Evolutionary conservation across 2,113 vertebrate species (phyloP).

Genomic region (Pogona vitticeps): DNA sequence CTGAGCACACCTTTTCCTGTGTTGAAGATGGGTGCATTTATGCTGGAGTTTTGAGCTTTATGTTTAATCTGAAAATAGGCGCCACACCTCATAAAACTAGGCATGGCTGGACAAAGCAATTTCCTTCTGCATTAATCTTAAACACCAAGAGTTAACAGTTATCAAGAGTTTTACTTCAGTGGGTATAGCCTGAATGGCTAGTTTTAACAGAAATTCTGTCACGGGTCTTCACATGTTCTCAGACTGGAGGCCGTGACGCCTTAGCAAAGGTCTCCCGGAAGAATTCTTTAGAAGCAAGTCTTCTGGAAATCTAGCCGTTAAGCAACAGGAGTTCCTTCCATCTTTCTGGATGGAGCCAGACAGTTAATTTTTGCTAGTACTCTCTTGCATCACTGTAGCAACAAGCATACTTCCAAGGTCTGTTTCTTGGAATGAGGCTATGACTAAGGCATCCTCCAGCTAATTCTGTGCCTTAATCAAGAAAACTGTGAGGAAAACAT

Average conservation of each 20-base stretch:
- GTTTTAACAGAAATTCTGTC: constrained; percentile 64
- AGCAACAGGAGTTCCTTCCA: not conserved
- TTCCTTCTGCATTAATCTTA: constrained; percentile 71
- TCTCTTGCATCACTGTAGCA: not conserved
- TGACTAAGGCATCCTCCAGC: no score
- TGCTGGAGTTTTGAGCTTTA: not conserved
- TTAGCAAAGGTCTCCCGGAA: not conserved
- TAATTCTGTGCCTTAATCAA: not conserved
- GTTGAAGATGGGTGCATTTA: not conserved
- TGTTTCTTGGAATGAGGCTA: not conserved
- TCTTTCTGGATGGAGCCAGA: not conserved
- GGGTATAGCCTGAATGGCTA: constrained; percentile 52
- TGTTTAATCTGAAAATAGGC: constrained; percentile 20
- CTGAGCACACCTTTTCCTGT: not conserved
- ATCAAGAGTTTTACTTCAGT: constrained; percentile 71
- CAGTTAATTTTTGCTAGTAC: not conserved
- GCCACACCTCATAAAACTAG: constrained; percentile 63
- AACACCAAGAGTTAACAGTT: constrained; percentile 67
- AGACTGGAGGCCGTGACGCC: constrained; percentile 16
- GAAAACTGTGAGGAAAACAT: not conserved
- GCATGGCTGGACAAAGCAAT: constrained; percentile 70
- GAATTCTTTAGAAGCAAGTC: not conserved
- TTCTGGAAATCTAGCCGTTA: not conserved
- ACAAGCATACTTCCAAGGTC: not conserved
- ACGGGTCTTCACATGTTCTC: constrained; percentile 24